Evolutionary conservation across 2,888 invertebrate species (phyloP).

Genomic region (Stenotaenia linearis): DNA sequence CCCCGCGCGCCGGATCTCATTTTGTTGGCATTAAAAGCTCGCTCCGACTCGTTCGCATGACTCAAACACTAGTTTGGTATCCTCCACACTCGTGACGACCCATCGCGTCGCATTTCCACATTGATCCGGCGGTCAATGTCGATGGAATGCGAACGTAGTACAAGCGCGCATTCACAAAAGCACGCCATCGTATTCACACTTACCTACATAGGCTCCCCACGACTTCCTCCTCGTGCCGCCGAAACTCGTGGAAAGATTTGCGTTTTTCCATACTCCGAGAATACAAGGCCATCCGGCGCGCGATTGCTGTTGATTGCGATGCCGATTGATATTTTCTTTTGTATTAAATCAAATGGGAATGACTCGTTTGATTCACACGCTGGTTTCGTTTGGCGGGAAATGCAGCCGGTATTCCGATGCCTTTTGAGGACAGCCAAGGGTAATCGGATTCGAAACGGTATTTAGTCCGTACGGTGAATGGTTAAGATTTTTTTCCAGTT

Average conservation of each 20-base stretch:
- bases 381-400: conserved; percentile 48
- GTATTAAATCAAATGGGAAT: background rate
- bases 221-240: conserved; percentile 51
- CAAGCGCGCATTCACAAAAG: conserved; percentile 31
- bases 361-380: conserved; percentile 29
- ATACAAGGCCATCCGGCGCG: conserved; percentile 28
- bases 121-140: background rate
- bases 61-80: background rate
- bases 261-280: conserved; percentile 32
- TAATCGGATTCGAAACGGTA: background rate
- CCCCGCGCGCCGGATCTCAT: conserved; percentile 13
- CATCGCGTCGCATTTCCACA: background rate
- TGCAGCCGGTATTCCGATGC: conserved; percentile 39
- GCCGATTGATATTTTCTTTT: background rate
- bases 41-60: background rate
- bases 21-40: conserved; percentile 32
- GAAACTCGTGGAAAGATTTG: conserved; percentile 34
- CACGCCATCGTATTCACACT: conserved; percentile 40
- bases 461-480: background rate
- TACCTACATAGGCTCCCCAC: conserved; percentile 52
- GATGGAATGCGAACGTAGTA: background rate
- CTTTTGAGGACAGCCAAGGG: conserved; percentile 10
- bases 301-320: background rate
- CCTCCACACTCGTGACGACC: background rate
- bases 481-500: background rate